phyloP scores from a whole-genome alignment of 1,140 invertebrate genomes.

The Drosophila nigromelanica region DNA sequence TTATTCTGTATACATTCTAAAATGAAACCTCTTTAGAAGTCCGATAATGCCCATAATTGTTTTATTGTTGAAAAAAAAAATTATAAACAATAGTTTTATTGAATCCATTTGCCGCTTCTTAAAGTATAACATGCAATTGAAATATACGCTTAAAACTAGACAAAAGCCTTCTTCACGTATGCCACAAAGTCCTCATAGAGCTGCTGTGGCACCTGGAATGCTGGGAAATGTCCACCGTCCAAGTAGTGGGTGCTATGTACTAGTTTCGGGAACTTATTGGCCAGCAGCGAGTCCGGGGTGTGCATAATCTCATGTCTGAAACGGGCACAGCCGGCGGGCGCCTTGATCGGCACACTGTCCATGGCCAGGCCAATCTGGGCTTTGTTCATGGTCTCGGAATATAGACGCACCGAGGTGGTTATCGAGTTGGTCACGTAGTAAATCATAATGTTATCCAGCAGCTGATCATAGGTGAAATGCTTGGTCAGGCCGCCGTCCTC shows the following conservation, averaged over 20 bases:
- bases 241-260: conserved; percentile 86
- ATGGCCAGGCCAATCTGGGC: conserved; percentile 82
- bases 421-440: conserved; percentile 93
- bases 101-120: conserved; percentile 11
- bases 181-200: conserved; percentile 87
- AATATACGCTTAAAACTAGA: conserved; percentile 20
- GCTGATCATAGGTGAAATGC: conserved; percentile 88
- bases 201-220: conserved; percentile 90
- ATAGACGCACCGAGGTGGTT: conserved; percentile 90
- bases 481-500: conserved; percentile 90
- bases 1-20: no score
- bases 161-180: conserved; percentile 63
- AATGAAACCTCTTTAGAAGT: background rate
- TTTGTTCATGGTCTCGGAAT: conserved; percentile 87
- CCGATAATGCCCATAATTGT: background rate
- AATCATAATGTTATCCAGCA: conserved; percentile 95
- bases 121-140: no score
- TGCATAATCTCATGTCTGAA: conserved; percentile 88
- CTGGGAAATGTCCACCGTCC: conserved; percentile 94
- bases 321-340: conserved; percentile 87
- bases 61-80: background rate
- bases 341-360: conserved; percentile 86
- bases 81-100: conserved; percentile 34
- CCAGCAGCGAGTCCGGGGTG: conserved; percentile 86
- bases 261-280: conserved; percentile 87